A percentile compares a stretch with the other conserved stretches of the same genome.
These are phyloP conservation scores for Limnephilus marmoratus DNA, from an alignment of 2,888 invertebrate genomes.

Conservation along the genomic window DNA sequence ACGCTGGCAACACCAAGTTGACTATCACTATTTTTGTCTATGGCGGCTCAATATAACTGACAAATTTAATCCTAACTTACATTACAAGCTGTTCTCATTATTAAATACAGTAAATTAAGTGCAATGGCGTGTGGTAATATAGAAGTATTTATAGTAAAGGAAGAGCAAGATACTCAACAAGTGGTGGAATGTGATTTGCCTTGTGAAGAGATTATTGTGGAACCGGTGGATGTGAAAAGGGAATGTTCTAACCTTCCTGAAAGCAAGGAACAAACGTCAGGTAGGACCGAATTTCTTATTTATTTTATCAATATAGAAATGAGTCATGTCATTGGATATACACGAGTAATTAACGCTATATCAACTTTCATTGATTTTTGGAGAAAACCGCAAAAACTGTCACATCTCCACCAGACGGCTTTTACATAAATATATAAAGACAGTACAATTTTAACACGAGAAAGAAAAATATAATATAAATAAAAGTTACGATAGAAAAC, in stretches of 20 bases:
- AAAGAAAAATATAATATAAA: too few relatives aligned
- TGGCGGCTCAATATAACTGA: neutral
- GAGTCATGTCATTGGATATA: too few relatives aligned
- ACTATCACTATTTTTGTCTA: neutral
- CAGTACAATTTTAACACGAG: too few relatives aligned
- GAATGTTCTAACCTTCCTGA: neutral
- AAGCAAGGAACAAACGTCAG: neutral
- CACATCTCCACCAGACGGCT: too few relatives aligned
- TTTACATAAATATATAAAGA: too few relatives aligned
- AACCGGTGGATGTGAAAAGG: neutral
- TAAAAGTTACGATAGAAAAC: too few relatives aligned
- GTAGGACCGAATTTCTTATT: neutral
- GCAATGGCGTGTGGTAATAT: neutral
- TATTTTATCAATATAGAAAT: too few relatives aligned
- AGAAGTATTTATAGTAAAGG: neutral
- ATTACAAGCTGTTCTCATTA: neutral
- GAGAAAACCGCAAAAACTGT: too few relatives aligned
- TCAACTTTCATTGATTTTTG: too few relatives aligned
- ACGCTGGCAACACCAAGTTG: neutral
- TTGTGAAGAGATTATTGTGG: neutral
- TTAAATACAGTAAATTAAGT: neutral
- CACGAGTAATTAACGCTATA: too few relatives aligned
- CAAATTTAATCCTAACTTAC: neutral
- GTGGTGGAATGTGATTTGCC: too few relatives aligned
- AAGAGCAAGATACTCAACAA: neutral